These are phyloP conservation scores for Lysiphlebus fabarum DNA, from an alignment of 1,140 invertebrate species.

Conservation along the genomic window DNA sequence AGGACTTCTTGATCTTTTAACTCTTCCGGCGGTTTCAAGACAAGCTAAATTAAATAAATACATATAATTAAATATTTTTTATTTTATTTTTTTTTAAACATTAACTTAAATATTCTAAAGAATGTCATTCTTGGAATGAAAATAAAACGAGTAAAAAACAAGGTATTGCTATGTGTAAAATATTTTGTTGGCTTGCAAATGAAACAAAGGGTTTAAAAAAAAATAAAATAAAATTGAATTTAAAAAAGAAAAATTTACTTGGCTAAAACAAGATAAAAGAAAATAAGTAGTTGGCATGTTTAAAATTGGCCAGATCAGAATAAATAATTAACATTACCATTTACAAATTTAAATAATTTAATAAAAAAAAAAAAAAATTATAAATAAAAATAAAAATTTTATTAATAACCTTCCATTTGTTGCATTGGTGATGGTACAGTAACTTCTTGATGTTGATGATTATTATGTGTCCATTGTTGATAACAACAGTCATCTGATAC, in stretches of 20 bases:
- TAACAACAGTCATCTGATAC: conserved; percentile 38
- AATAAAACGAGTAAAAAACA: conserved; percentile 1
- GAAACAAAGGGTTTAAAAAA: no score
- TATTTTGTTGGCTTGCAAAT: no score
- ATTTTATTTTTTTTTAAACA: background rate
- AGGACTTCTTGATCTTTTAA: conserved; percentile 44
- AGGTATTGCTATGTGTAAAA: background rate
- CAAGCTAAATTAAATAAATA: conserved; percentile 38
- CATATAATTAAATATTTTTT: conserved; percentile 5
- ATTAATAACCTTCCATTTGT: conserved; percentile 48
- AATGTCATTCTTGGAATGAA: no score
- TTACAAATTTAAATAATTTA: no score
- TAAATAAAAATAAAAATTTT: no score
- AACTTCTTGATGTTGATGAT: conserved; percentile 26
- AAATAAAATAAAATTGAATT: no score
- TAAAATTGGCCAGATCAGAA: conserved; percentile 31
- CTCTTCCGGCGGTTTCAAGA: conserved; percentile 44
- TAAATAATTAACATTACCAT: background rate
- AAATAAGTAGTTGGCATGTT: conserved; percentile 24
- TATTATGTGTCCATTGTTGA: conserved; percentile 42
- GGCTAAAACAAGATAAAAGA: conserved; percentile 28
- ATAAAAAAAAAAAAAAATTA: no score
- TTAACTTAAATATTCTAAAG: no score
- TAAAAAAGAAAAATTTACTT: conserved; percentile 22
- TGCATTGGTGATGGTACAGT: conserved; percentile 50